Evolutionary conservation across 2,797 vertebrate genomes (phyloP), one percentile per base, ranked within the genome.

Genomic region (Phoebastria nigripes): DNA sequence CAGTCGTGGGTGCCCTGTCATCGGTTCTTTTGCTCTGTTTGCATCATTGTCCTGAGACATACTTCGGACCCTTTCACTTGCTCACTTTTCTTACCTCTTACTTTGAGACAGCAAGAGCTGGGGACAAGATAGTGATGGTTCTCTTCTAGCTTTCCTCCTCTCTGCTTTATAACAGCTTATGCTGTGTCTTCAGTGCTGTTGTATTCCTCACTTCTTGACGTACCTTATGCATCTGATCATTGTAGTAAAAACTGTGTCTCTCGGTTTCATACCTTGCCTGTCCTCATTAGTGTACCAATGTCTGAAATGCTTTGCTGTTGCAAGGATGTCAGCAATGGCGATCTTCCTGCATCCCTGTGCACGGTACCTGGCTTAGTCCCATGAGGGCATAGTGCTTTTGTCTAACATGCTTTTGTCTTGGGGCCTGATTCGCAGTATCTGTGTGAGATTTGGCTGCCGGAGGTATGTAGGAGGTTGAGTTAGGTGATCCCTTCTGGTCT

Each of bases 1-100:
- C 0, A 0, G 14, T 71, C 13, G 14, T 0, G 2, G 14, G 6
- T 25, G 28, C 41, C 25, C 5, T 59, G 16, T 70, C 44, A 21
- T 69, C 0, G 0, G 17, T 28, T 59, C 61, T 42, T 81, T 56
- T 73, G 52, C 51, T 67, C 58, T 29, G 1, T 44, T 81, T 76
- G 61, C 17, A 7, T 78, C 12, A 1, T 22, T 56, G 37, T 51
- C 55, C 44, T 19, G 26, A 72, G 54, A n/a, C 9, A 8, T 15
- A 3, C 14, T 21, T 74, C 54, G 35, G 35, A 58, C 28, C 33
- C 26, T 58, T 87, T 73, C 18, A 15, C 28, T 59, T 78, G 22
- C 29, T 55, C 11, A 3, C 41, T 78, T 74, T 11, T 74, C 5
- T 47, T 69, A 12, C 18, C 22, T 25, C 39, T 15, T 35, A 1